Evolutionary conservation across 2,888 invertebrate genomes (phyloP), one percentile per base, ranked within the genome.

Genomic region (Blera fallax): DNA sequence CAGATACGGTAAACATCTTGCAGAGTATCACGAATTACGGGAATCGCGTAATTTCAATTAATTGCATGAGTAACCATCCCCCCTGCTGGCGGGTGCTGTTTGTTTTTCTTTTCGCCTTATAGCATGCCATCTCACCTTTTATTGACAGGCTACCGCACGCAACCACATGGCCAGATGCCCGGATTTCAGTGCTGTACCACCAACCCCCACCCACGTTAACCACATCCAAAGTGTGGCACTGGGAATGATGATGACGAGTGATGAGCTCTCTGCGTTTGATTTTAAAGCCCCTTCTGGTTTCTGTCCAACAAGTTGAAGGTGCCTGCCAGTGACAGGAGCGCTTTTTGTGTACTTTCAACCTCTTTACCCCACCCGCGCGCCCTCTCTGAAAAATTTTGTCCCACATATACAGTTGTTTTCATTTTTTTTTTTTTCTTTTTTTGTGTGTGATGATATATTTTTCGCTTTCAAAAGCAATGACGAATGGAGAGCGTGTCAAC

Each of bases 401-500:
- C 64, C 62, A 73, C 54, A 67, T 27, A 60, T 48, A 54, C 64
- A 48, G 43, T 60, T 65, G 34, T 37, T 48, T 29, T 52, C n/a
- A n/a, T 73, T n/a, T 27, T 56, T 62, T n/a, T 18, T 34, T 48
- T 67, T 50, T 32, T 24, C 24, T 24, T 24, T 56, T 67, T n/a
- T 18, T 34, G 37, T 67, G 40, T 32, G 7, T 37, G 18, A 56
- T 37, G 18, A 56, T 60, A n/a, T 21, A 54, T 50, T 80, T 67
- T 52, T 14, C 43, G 21, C 67, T 80, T 84, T 85, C 45, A 72
- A 60, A 81, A 85, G 76, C 72, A 65, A 74, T 81, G 85, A 85
- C 85, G 81, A 81, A 81, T 85, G 76, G 60, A 85, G 85, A 85
- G 85, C 76, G 54, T 81, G 81, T 85, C 85, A 85, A 81, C 85